phyloP scores from a whole-genome alignment of 23 tunicate species.

The Botrylloides violaceus region DNA sequence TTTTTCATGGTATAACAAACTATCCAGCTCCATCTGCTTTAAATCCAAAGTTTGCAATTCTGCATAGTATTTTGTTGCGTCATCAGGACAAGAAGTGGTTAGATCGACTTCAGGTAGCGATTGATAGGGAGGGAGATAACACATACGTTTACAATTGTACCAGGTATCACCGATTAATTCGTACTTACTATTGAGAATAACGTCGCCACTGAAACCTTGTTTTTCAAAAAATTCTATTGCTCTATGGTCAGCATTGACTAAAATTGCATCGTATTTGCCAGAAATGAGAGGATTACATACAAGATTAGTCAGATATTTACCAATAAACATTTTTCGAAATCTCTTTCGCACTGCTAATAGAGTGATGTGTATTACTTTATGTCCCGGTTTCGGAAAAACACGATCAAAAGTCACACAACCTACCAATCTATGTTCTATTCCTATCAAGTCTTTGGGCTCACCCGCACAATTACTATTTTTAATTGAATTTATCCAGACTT shows the following conservation, averaged over 20 bases:
- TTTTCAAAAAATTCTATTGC: conserved; percentile 71
- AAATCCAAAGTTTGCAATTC: conserved; percentile 23
- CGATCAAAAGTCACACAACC: conserved; percentile 78
- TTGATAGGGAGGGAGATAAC: conserved; percentile 40
- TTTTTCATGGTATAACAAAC: conserved; percentile 42
- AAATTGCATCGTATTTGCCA: conserved; percentile 68
- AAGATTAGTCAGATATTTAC: conserved; percentile 45
- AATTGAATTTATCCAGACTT: background rate
- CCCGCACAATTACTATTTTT: conserved; percentile 3
- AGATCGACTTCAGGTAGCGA: background rate
- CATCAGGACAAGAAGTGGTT: background rate
- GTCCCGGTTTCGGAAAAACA: conserved; percentile 51
- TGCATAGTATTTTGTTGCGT: background rate
- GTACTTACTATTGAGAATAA: conserved; percentile 64
- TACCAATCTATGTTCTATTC: conserved; percentile 62
- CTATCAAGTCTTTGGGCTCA: conserved; percentile 26
- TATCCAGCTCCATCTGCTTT: conserved; percentile 60
- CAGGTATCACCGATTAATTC: conserved; percentile 77
- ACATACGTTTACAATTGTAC: conserved; percentile 79
- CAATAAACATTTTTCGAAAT: conserved; percentile 42
- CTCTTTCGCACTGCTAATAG: conserved; percentile 62
- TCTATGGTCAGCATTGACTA: conserved; percentile 73
- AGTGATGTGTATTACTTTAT: conserved; percentile 51
- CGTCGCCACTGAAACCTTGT: conserved; percentile 81
- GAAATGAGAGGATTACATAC: conserved; percentile 45